Evolutionary conservation across 2,888 invertebrate genomes (phyloP).

Genomic region (Sisyra nigra): DNA sequence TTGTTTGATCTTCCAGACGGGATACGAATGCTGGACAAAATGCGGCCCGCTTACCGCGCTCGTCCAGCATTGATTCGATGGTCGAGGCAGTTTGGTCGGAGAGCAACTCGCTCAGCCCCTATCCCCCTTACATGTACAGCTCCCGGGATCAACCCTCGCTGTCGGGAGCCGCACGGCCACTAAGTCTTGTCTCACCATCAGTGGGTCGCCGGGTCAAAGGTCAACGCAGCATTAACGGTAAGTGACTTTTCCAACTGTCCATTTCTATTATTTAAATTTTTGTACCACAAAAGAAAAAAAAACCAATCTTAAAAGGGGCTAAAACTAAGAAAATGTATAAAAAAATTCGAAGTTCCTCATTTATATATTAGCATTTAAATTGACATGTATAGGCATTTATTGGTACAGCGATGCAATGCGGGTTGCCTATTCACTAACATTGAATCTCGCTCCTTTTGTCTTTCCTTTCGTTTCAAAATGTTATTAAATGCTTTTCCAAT

Average conservation of each 20-base stretch:
- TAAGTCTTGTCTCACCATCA: constrained; percentile 54
- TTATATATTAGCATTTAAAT: too few species aligned
- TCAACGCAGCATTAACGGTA: constrained; percentile 57
- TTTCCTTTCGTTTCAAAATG: too few species aligned
- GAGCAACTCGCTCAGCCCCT: constrained; percentile 10
- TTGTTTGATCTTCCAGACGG: constrained; percentile 32
- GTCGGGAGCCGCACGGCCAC: constrained; percentile 31
- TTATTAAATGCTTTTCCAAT: too few species aligned
- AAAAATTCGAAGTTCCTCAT: too few species aligned
- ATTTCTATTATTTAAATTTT: too few species aligned
- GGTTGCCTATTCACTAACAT: too few species aligned
- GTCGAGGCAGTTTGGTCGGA: constrained; percentile 50
- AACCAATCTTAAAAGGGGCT: too few species aligned
- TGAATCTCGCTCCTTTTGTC: too few species aligned
- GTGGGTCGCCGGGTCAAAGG: constrained; percentile 61
- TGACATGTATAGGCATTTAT: too few species aligned
- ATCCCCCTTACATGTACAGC: constrained; percentile 21
- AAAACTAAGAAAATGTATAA: too few species aligned
- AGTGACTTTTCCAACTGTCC: constrained; percentile 21
- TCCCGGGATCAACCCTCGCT: constrained; percentile 24
- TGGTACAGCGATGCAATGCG: too few species aligned
- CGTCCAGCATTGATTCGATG: constrained; percentile 65
- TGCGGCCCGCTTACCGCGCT: constrained; percentile 43
- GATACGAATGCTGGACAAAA: constrained; percentile 28
- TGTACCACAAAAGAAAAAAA: too few species aligned